phyloP scores from a whole-genome alignment of 2,113 vertebrate genomes.

The Ochotona curzoniae region DNA sequence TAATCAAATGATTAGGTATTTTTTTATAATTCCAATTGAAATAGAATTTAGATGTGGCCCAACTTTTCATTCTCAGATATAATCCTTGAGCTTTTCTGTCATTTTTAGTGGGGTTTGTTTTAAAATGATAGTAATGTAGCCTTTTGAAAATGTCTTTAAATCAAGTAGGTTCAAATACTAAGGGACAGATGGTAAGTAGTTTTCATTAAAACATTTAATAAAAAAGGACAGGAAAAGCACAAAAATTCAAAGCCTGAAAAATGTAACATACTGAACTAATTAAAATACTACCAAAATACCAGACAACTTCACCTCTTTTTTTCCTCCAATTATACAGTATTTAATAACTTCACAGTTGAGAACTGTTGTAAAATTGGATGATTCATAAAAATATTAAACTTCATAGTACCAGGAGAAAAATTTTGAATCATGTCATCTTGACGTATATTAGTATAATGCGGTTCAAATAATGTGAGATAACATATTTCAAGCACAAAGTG shows the following conservation, averaged over 20 bases:
- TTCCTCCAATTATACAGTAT: neutral
- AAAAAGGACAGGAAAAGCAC: neutral
- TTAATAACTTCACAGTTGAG: neutral
- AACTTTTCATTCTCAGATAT: neutral
- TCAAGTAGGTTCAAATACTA: neutral
- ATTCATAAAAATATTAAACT: conserved; percentile 6
- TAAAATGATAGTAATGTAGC: neutral
- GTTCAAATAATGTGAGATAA: neutral
- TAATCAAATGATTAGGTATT: neutral
- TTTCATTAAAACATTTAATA: neutral
- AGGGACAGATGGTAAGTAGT: neutral
- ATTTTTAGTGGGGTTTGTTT: neutral
- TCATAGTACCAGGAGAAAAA: neutral
- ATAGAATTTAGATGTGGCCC: neutral
- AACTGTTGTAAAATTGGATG: neutral
- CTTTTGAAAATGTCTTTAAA: conserved; percentile 18
- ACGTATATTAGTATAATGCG: neutral
- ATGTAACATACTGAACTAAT: neutral
- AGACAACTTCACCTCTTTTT: neutral
- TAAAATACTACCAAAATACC: neutral
- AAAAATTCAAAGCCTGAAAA: neutral
- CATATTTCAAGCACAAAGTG: neutral
- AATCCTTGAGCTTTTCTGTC: neutral
- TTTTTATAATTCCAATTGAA: conserved; percentile 26
- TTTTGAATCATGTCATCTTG: neutral